These are phyloP conservation scores for Chrysomallon squamiferum DNA, from an alignment of 1,140 invertebrate species.

Conservation along the genomic window DNA sequence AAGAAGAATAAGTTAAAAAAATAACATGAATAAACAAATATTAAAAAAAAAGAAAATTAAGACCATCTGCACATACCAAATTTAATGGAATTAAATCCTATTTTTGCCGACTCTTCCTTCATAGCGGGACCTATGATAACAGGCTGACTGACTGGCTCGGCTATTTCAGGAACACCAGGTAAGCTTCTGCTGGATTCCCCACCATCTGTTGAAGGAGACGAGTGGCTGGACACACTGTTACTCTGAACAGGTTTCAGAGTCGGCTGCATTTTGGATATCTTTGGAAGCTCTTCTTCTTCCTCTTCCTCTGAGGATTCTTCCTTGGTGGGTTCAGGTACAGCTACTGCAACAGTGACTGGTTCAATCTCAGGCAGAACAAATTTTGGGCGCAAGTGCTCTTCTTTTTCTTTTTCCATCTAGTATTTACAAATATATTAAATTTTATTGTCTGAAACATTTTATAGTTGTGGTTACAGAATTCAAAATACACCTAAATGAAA, in stretches of 20 bases:
- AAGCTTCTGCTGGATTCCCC: slow-evolving; percentile 17
- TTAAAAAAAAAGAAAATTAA: too few relatives aligned
- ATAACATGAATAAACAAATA: too few relatives aligned
- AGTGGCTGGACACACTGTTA: slow-evolving; percentile 29
- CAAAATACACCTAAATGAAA: too few relatives aligned
- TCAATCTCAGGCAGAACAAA: slow-evolving; percentile 46
- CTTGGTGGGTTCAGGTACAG: slow-evolving; percentile 14
- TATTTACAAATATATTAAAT: slow-evolving; percentile 7
- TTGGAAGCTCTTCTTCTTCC: slow-evolving; percentile 21
- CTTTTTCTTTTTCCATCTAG: slow-evolving; percentile 71
- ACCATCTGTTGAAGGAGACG: slow-evolving; percentile 31
- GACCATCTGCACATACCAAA: slow-evolving; percentile 47
- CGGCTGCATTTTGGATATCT: slow-evolving; percentile 43
- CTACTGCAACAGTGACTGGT: slow-evolving; percentile 12
- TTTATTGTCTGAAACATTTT: background rate
- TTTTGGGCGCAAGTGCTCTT: slow-evolving; percentile 82
- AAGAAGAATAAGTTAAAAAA: too few relatives aligned
- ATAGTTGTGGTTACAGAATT: too few relatives aligned
- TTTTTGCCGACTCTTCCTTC: slow-evolving; percentile 42
- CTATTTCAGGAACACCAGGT: slow-evolving; percentile 11
- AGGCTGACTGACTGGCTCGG: slow-evolving; percentile 23
- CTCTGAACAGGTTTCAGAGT: slow-evolving; percentile 40
- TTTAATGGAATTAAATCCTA: slow-evolving; percentile 51
- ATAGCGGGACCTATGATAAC: slow-evolving; percentile 30
- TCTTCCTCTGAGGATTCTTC: slow-evolving; percentile 11